Evolutionary conservation across 2,113 vertebrate genomes (phyloP).

Genomic region (Brachionichthys hirsutus): DNA sequence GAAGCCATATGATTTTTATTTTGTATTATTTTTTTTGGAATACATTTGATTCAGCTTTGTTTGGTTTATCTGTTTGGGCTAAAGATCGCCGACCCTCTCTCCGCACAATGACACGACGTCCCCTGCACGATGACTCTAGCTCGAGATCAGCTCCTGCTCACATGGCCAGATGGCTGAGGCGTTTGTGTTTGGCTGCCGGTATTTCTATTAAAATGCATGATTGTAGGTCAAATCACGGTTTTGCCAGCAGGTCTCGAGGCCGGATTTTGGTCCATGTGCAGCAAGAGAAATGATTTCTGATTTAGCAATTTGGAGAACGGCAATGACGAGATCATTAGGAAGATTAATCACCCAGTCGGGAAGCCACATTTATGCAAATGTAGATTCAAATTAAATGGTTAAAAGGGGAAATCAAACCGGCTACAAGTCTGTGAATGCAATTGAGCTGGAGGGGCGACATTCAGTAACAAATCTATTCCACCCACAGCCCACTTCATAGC

Average conservation of each 20-base stretch:
- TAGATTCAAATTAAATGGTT: neutral
- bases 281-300: neutral
- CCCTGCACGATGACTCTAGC: neutral
- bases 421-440: conserved; percentile 1
- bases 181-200: conserved; percentile 41
- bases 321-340: too few species aligned
- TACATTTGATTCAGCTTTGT: conserved; percentile 17
- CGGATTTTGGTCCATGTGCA: conserved; percentile 30
- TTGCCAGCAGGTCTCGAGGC: conserved; percentile 33
- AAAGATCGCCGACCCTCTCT: conserved; percentile 33
- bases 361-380: neutral
- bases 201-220: conserved; percentile 60
- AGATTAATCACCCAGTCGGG: too few species aligned
- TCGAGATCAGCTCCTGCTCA: conserved; percentile 19
- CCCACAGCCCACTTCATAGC: conserved; percentile 28
- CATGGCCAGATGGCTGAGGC: conserved; percentile 20
- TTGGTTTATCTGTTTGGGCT: conserved; percentile 32
- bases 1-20: conserved; percentile 66
- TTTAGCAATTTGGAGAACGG: too few species aligned
- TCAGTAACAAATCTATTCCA: conserved; percentile 35
- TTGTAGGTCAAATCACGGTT: conserved; percentile 47
- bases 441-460: conserved; percentile 24
- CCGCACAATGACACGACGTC: conserved; percentile 22
- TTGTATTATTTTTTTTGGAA: conserved; percentile 37
- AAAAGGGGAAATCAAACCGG: conserved; percentile 2